Evolutionary conservation across 2,888 invertebrate genomes (phyloP).

Genomic region (Cartodere bifasciata): DNA sequence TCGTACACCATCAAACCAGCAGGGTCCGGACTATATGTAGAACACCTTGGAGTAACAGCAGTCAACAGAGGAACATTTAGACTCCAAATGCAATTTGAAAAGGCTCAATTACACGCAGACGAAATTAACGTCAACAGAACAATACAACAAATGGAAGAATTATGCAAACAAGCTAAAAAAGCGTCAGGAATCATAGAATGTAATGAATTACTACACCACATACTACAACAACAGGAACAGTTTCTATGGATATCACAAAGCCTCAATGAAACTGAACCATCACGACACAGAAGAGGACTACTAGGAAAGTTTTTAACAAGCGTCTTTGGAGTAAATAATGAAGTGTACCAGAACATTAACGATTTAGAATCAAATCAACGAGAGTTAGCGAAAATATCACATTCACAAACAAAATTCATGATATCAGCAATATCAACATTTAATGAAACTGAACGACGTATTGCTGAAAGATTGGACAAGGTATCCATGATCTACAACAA

Average conservation of each 20-base stretch:
- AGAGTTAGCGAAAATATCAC: constrained; percentile 5
- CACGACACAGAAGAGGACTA: constrained; percentile 4
- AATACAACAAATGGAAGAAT: neutral
- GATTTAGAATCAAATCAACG: constrained; percentile 8
- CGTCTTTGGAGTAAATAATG: constrained; percentile 9
- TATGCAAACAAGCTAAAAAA: neutral
- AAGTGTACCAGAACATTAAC: constrained; percentile 8
- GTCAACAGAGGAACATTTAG: constrained; percentile 5
- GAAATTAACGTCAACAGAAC: constrained; percentile 1
- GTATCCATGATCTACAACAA: constrained; percentile 5
- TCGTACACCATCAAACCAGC: too few relatives aligned
- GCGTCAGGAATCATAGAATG: neutral
- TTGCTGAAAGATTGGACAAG: constrained; percentile 1
- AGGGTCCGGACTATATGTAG: constrained; percentile 8
- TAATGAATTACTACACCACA: neutral
- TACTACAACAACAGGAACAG: constrained; percentile 2
- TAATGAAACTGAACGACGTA: constrained; percentile 7
- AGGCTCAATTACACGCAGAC: neutral
- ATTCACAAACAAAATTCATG: constrained; percentile 9
- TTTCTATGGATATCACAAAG: constrained; percentile 1
- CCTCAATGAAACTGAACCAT: neutral
- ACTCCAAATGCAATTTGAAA: constrained; percentile 6
- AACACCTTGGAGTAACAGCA: constrained; percentile 3
- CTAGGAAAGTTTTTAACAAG: constrained; percentile 7
- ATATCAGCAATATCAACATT: constrained; percentile 4